These are phyloP conservation scores for Dolichotis patagonum DNA, from an alignment of 2,113 vertebrate species.

Conservation along the genomic window DNA sequence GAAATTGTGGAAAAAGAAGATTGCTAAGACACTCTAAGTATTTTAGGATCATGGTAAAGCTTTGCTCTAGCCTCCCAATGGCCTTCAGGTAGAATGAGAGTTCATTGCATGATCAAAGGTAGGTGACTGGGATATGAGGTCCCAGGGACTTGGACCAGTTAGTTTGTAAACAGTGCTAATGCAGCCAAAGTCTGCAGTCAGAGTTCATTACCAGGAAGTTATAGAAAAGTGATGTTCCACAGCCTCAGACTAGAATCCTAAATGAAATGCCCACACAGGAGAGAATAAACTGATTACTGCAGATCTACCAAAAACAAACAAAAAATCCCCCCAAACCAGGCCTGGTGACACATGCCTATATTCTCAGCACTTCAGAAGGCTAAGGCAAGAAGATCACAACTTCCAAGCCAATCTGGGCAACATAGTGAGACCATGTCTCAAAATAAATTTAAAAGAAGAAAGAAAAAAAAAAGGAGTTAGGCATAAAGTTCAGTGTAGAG, in stretches of 20 bases:
- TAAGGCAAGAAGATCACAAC: not conserved
- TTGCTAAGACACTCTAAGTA: not conserved
- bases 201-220: not conserved
- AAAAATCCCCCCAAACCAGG: not conserved
- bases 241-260: not conserved
- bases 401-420: not conserved
- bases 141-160: not conserved
- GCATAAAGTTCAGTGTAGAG: not conserved
- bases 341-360: not conserved
- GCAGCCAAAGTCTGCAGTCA: not conserved
- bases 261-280: slow-evolving; percentile 34
- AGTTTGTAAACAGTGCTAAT: not conserved
- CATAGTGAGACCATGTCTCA: not conserved
- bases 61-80: not conserved
- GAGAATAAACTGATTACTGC: not conserved
- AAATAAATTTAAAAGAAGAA: not conserved
- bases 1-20: slow-evolving; percentile 12
- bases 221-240: not conserved
- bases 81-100: not conserved
- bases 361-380: not conserved
- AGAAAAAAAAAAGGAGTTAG: not conserved
- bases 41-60: not conserved
- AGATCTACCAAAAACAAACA: not conserved
- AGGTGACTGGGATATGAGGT: not conserved
- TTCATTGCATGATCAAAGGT: not conserved